phyloP scores from a whole-genome alignment of 1,140 invertebrate species.

The Caenorhabditis latens region DNA sequence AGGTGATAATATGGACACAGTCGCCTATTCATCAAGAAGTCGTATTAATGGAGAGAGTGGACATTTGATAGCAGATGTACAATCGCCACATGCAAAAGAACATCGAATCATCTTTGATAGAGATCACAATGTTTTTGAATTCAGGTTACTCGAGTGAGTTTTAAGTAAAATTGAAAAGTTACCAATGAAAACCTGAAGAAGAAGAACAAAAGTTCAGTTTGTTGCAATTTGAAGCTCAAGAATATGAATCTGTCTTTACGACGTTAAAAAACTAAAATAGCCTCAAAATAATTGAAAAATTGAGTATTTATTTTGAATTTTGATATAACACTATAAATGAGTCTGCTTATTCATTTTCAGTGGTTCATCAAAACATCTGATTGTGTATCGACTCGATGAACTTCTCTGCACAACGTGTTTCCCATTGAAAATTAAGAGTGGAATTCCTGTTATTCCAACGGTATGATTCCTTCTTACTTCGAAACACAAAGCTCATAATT shows the following conservation, averaged over 20 bases:
- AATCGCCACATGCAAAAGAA: conserved; percentile 65
- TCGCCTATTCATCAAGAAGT: conserved; percentile 28
- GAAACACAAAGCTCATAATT: background rate
- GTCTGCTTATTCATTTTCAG: background rate
- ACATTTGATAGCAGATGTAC: conserved; percentile 60
- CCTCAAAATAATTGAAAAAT: too few relatives aligned
- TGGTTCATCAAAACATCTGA: conserved; percentile 24
- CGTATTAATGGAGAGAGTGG: conserved; percentile 46
- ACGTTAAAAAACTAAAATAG: too few relatives aligned
- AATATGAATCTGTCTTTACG: too few relatives aligned
- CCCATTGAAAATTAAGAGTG: conserved; percentile 53
- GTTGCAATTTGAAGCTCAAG: too few relatives aligned
- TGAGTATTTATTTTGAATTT: too few relatives aligned
- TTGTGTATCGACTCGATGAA: conserved; percentile 62
- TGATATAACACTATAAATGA: too few relatives aligned
- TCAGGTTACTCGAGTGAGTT: conserved; percentile 64
- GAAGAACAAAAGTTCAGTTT: too few relatives aligned
- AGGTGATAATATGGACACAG: conserved; percentile 16
- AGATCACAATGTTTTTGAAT: conserved; percentile 66
- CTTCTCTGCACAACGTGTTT: conserved; percentile 34
- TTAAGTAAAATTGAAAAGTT: background rate
- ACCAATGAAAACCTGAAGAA: background rate
- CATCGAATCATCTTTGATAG: conserved; percentile 67
- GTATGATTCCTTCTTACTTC: background rate
- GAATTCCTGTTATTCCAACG: conserved; percentile 43